Evolutionary conservation across 2,113 vertebrate species (phyloP).

Genomic region (Pteruthius melanotis): DNA sequence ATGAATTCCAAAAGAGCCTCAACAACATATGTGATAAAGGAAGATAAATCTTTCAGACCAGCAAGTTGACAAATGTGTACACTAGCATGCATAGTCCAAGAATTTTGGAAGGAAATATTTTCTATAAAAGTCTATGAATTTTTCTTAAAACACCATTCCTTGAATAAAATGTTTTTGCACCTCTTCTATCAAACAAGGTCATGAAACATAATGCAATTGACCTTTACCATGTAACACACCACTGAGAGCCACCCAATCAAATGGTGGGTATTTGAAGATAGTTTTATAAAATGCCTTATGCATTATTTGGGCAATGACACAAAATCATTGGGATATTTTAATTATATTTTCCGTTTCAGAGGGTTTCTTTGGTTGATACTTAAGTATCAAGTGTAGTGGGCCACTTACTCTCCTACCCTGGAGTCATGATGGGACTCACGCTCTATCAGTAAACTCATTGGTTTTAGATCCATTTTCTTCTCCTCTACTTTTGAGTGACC

Average conservation of each 20-base stretch:
- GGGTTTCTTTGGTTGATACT: not conserved
- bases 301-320: not conserved
- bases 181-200: not conserved
- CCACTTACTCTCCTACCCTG: not conserved
- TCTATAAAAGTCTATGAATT: not conserved
- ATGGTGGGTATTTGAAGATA: not conserved
- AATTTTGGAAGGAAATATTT: not conserved
- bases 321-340: slow-evolving; percentile 25
- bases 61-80: slow-evolving; percentile 1
- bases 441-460: not conserved
- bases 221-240: not conserved
- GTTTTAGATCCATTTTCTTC: not conserved
- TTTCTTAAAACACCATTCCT: not conserved
- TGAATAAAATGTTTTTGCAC: not conserved
- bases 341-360: not conserved
- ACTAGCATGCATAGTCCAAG: not conserved
- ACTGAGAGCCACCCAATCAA: not conserved
- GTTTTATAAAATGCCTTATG: not conserved
- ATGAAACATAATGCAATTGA: not conserved
- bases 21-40: slow-evolving; percentile 9
- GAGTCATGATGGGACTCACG: not conserved
- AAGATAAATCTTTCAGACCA: slow-evolving; percentile 56
- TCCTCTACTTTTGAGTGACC: not conserved
- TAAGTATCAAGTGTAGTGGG: not conserved
- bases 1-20: slow-evolving; percentile 34